Base-by-base conservation (phyloP, 2,113 vertebrate species). In the Cynocephalus volans region DNA sequence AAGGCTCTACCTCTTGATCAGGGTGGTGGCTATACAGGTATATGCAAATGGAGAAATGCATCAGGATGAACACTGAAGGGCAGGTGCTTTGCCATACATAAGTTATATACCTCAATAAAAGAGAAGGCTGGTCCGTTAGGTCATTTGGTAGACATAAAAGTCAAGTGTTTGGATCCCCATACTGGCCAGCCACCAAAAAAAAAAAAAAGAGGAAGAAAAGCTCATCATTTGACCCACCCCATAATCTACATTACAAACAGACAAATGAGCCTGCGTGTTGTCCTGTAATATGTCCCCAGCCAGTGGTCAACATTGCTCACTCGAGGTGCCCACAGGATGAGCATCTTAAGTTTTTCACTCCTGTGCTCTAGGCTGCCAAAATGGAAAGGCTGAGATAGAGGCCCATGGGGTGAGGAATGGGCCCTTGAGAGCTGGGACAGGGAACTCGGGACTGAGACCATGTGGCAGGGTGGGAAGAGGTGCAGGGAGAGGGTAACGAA, bases 381-480 rank as follows among this genome's bases (percentile, higher is more conserved):
- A 72, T 4, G 10, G 31, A 65, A 58, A 88, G 33, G 19, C 6
- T 56, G n/a, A 60, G 18, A 7, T 3, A 18, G 41, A 73, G 26
- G 60, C 18, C 62, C 33, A 10, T 0, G 28, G 54, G 3, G 3
- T 45, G 23, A 90, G 75, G 98, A 97, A 98, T 98, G 99, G 98
- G 99, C 99, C 98, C 99, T 98, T 82, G 99, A 99, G 98, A 99
- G 99, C 90, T 98, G 98, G 89, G 96, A 98, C 80, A 98, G 99
- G 98, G 99, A 99, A 4, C 41, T 41, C 41, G 41, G 41, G 41
- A 15, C 24, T 17, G 52, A 26, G 73, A 88, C 79, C 18, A 28
- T 8, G 88, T 24, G 69, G 31, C 31, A n/a, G 60, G 60, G 18
- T 0, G 88, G 75, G 67, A 13, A 18, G 67, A 91, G 19, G 6